phyloP scores from a whole-genome alignment of 2,888 invertebrate species.

The Malthinus flaveolus region DNA sequence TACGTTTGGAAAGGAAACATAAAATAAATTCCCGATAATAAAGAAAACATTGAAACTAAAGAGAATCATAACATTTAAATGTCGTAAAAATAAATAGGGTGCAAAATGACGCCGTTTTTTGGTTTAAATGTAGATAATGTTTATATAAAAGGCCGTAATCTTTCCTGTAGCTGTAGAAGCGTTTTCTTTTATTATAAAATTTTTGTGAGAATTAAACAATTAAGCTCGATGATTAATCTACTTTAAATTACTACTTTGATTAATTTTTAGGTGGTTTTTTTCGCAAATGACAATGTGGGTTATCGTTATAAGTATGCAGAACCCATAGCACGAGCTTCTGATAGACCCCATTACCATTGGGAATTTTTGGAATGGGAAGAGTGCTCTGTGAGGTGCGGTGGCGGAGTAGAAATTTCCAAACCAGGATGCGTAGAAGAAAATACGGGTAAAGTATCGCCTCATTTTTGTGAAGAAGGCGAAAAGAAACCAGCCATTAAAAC shows the following conservation, averaged over 20 bases:
- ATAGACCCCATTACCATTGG: slow-evolving; percentile 65
- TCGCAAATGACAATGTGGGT: slow-evolving; percentile 59
- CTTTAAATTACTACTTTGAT: neutral
- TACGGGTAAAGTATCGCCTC: slow-evolving; percentile 63
- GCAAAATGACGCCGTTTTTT: slow-evolving; percentile 11
- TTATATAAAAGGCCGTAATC: neutral
- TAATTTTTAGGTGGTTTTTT: slow-evolving; percentile 47
- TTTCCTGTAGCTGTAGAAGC: neutral
- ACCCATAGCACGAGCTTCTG: slow-evolving; percentile 58
- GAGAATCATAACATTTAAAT: slow-evolving; percentile 16
- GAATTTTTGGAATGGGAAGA: slow-evolving; percentile 64
- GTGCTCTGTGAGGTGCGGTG: slow-evolving; percentile 66
- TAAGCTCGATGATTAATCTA: neutral
- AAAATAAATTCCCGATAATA: slow-evolving; percentile 7
- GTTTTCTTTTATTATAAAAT: slow-evolving; percentile 2
- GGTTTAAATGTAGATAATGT: slow-evolving; percentile 5
- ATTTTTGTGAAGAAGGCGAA: slow-evolving; percentile 55
- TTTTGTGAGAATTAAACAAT: neutral
- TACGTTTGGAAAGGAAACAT: slow-evolving; percentile 3
- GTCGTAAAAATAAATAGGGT: slow-evolving; percentile 15
- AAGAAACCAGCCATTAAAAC: slow-evolving; percentile 53
- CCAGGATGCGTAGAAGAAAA: slow-evolving; percentile 64
- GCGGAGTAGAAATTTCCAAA: slow-evolving; percentile 59
- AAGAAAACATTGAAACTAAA: slow-evolving; percentile 11
- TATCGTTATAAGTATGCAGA: slow-evolving; percentile 64